Percentiles rank a stretch among this genome's conserved stretches.
Evolutionary conservation across 1,140 invertebrate species (phyloP).

Genomic region (Drosophila pallidifrons): DNA sequence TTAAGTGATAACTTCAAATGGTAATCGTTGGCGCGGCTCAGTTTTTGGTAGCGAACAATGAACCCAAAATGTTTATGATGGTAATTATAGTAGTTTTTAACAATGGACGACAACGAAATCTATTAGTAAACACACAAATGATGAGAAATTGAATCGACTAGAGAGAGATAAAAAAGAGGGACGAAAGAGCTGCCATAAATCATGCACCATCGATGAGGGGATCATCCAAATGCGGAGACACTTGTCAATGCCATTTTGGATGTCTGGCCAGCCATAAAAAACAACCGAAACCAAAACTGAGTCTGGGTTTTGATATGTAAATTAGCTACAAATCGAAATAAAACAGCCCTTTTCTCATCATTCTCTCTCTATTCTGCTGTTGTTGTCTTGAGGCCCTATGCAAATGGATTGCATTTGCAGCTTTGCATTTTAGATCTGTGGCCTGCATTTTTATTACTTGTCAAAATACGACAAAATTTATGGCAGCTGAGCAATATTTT

Average conservation of each 20-base stretch:
- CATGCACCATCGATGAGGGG: conserved; percentile 36
- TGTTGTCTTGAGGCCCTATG: conserved; percentile 47
- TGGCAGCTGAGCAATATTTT: conserved; percentile 75
- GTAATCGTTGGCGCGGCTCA: conserved; percentile 27
- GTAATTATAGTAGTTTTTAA: conserved; percentile 60
- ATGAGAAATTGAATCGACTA: conserved; percentile 12
- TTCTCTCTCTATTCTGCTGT: conserved; percentile 3
- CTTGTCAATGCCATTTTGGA: conserved; percentile 57
- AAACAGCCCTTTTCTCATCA: conserved; percentile 4
- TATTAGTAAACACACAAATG: conserved; percentile 37
- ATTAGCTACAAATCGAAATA: conserved; percentile 66
- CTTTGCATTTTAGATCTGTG: conserved; percentile 52
- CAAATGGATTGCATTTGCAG: conserved; percentile 64
- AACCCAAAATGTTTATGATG: conserved; percentile 51
- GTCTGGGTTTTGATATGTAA: conserved; percentile 61
- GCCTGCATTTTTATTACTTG: conserved; percentile 81
- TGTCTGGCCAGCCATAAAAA: conserved; percentile 31
- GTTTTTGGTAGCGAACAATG: conserved; percentile 22
- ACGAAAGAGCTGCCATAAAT: conserved; percentile 57
- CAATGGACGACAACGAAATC: conserved; percentile 33
- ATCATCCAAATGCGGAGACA: conserved; percentile 44
- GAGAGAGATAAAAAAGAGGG: conserved; percentile 6
- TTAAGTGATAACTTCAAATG: conserved; percentile 67
- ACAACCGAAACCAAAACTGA: conserved; percentile 4
- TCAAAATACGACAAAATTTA: conserved; percentile 79